Evolutionary conservation across 2,888 invertebrate species (phyloP).

Genomic region (Belgica antarctica): DNA sequence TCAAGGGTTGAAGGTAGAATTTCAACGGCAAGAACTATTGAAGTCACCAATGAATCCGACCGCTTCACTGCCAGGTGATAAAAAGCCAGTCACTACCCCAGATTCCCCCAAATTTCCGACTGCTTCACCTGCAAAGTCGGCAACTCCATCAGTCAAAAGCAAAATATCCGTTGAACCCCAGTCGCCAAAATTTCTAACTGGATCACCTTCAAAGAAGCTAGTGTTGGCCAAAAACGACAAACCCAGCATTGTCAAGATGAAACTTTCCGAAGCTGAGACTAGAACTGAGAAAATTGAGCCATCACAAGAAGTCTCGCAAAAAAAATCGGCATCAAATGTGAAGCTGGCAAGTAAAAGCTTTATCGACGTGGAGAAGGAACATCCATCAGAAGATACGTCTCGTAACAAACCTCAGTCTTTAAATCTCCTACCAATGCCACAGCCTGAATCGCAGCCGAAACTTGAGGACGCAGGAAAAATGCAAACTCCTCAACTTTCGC

Average conservation of each 20-base stretch:
- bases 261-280: too few species aligned
- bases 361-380: conserved; percentile 45
- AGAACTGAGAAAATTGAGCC: neutral
- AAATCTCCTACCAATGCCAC: neutral
- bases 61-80: neutral
- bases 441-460: too few species aligned
- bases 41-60: neutral
- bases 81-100: conserved; percentile 57
- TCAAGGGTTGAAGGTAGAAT: conserved; percentile 15
- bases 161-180: conserved; percentile 50
- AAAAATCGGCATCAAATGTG: neutral
- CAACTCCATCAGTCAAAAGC: conserved; percentile 49
- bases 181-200: conserved; percentile 56
- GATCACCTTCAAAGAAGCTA: conserved; percentile 56
- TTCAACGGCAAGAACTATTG: conserved; percentile 2
- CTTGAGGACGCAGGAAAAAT: neutral
- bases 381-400: conserved; percentile 31
- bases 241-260: neutral
- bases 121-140: conserved; percentile 53
- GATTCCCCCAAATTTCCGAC: conserved; percentile 55
- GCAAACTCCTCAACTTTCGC: neutral
- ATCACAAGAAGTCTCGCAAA: conserved; percentile 47
- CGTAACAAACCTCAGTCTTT: neutral
- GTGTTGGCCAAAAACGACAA: conserved; percentile 46
- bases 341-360: conserved; percentile 48